Conservation (phyloP, 2,113 vertebrate genomes). For the Oxyura jamaicensis region DNA sequence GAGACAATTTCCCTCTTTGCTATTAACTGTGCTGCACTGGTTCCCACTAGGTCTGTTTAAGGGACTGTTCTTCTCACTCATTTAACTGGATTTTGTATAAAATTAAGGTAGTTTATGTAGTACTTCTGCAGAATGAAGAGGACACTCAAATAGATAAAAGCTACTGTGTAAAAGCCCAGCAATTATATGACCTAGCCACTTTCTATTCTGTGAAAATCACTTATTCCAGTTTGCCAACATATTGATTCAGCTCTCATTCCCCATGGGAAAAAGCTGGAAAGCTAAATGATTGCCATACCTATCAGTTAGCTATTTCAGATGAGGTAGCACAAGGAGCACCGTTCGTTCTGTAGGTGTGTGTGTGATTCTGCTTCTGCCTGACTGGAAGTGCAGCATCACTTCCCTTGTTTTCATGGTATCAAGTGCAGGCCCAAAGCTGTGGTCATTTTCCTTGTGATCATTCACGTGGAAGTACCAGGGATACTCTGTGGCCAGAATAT, state of each 20-base stretch:
- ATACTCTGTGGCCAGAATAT: slow-evolving; percentile 60
- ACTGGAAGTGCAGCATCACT: background rate
- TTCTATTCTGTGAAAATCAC: background rate
- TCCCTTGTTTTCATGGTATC: background rate
- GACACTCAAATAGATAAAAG: background rate
- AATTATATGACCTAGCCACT: background rate
- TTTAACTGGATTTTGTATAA: background rate
- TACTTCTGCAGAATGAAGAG: background rate
- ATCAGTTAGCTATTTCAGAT: background rate
- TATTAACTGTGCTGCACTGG: background rate
- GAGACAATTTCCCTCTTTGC: background rate
- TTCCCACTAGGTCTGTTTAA: background rate
- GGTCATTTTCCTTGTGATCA: slow-evolving; percentile 21
- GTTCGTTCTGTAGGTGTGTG: background rate
- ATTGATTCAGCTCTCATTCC: background rate
- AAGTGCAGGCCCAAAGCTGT: background rate
- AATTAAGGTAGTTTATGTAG: background rate
- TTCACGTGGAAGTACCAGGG: slow-evolving; percentile 14
- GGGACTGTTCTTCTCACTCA: background rate
- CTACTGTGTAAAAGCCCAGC: background rate
- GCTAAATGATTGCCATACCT: background rate
- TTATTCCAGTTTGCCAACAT: background rate
- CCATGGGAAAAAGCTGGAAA: background rate
- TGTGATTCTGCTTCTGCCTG: background rate
- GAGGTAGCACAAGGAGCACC: background rate